Evolutionary conservation across 2,113 vertebrate genomes (phyloP).

Genomic region (Sander lucioperca): DNA sequence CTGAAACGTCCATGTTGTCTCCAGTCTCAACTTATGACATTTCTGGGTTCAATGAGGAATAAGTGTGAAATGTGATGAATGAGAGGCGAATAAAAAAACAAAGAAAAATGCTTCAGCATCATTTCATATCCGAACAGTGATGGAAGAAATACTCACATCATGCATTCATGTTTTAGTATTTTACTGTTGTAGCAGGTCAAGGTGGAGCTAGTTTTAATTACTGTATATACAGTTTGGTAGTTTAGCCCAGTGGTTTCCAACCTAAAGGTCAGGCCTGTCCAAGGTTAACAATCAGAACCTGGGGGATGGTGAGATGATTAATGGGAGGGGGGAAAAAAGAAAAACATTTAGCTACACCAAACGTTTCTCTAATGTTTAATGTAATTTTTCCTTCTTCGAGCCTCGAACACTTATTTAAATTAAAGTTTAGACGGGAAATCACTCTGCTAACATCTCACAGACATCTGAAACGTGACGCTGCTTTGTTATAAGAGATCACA

Average conservation of each 20-base stretch:
- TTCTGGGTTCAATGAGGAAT: constrained; percentile 63
- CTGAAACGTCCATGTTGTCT: constrained; percentile 65
- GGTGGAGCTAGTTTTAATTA: background rate
- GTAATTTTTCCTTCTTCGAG: background rate
- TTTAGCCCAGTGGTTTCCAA: background rate
- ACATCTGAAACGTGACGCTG: background rate
- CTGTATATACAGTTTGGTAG: background rate
- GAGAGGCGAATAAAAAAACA: constrained; percentile 69
- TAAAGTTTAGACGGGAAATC: background rate
- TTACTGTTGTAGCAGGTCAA: background rate
- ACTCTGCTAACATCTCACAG: background rate
- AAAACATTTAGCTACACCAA: no score
- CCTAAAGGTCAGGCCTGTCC: no score
- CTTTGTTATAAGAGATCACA: background rate
- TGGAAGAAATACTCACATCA: background rate
- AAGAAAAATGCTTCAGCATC: constrained; percentile 40
- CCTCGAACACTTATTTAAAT: background rate
- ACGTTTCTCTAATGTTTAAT: background rate
- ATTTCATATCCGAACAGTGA: background rate
- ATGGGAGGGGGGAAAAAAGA: background rate
- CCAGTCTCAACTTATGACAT: constrained; percentile 65
- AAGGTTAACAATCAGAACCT: background rate
- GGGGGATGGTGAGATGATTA: background rate
- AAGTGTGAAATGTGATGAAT: constrained; percentile 69
- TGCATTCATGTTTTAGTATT: background rate